Evolutionary conservation across 2,888 invertebrate species (phyloP).

Genomic region (Andrena dorsata): DNA sequence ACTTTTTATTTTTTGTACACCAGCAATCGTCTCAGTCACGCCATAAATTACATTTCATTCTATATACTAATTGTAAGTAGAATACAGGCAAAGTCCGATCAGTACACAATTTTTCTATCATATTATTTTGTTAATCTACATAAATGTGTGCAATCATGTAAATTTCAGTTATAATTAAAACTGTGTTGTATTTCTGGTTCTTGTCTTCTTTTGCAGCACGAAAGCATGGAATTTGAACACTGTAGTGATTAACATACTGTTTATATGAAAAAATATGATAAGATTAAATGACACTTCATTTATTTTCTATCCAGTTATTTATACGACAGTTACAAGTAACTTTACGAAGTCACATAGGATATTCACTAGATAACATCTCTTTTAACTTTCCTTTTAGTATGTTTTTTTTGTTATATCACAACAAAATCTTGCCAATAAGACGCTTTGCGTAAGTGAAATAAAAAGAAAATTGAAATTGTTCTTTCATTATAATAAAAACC

Average conservation of each 20-base stretch:
- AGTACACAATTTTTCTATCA: not conserved
- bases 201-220: not conserved
- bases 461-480: not conserved
- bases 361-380: not conserved
- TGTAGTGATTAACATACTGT: slow-evolving; percentile 15
- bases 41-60: slow-evolving; percentile 14
- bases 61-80: not conserved
- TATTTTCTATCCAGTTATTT: not conserved
- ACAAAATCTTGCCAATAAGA: not conserved
- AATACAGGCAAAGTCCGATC: too few relatives aligned
- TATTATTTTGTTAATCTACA: not conserved
- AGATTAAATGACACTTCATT: slow-evolving; percentile 1
- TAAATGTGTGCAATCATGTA: slow-evolving; percentile 4
- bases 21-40: not conserved
- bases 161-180: slow-evolving; percentile 7
- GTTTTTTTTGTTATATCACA: not conserved
- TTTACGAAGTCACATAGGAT: not conserved
- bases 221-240: not conserved
- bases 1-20: slow-evolving; percentile 20
- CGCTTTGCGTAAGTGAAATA: not conserved
- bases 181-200: not conserved
- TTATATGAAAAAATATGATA: slow-evolving; percentile 15
- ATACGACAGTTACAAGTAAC: not conserved
- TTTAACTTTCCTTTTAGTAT: not conserved
- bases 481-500: not conserved